Conservation (phyloP, 2,113 vertebrate species). For the Grammomys dolichurus region DNA sequence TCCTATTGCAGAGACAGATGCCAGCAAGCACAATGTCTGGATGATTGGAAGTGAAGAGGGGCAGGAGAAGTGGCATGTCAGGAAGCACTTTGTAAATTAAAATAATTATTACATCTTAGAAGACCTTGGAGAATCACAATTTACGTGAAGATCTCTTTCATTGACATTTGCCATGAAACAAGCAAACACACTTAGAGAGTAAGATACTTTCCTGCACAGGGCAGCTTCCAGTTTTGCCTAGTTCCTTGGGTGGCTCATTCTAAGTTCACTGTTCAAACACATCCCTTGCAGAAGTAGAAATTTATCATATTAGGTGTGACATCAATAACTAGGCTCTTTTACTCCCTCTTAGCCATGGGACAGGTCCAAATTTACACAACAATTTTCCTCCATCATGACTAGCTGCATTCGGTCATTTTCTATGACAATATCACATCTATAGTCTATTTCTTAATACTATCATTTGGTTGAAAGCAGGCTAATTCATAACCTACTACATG, state of each 20-base stretch:
- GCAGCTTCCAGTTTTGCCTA: background rate
- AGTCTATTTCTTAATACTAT: constrained; percentile 6
- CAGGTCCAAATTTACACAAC: background rate
- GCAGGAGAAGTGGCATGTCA: background rate
- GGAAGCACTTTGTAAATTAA: background rate
- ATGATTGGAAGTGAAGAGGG: background rate
- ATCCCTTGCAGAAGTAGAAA: background rate
- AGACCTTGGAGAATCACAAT: background rate
- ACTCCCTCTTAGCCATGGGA: background rate
- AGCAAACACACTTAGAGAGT: background rate
- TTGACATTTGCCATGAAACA: background rate
- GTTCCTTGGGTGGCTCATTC: background rate
- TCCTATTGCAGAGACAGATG: background rate
- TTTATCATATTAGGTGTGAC: background rate
- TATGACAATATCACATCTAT: background rate
- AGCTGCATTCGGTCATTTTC: background rate
- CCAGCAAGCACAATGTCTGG: background rate
- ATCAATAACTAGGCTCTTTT: background rate
- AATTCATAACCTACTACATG: background rate
- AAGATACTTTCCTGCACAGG: background rate
- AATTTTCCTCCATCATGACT: background rate
- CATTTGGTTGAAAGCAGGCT: background rate
- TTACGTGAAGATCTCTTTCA: background rate
- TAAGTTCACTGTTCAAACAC: background rate
- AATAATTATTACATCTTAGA: background rate